Evolutionary conservation across 2,888 invertebrate species (phyloP).

Genomic region (Philopedon plagiatum): DNA sequence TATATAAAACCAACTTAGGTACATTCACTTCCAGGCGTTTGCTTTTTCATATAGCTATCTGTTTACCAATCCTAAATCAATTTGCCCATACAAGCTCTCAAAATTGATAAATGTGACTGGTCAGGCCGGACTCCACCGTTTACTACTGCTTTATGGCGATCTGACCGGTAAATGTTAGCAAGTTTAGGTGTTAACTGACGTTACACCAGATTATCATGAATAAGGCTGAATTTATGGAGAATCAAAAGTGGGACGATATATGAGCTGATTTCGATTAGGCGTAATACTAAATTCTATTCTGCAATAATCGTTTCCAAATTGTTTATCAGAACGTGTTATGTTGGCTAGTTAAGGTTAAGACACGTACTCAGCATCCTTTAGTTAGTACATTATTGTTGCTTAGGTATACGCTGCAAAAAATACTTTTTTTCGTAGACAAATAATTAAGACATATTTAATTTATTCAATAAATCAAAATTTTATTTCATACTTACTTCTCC

Average conservation of each 20-base stretch:
- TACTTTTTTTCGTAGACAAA: too few species aligned
- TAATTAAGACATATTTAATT: too few species aligned
- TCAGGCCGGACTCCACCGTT: conserved; percentile 28
- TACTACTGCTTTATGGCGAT: conserved; percentile 39
- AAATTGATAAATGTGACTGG: conserved; percentile 37
- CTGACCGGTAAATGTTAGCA: conserved; percentile 45
- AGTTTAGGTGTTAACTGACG: conserved; percentile 45
- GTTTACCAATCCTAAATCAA: conserved; percentile 9
- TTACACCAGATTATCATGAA: conserved; percentile 37
- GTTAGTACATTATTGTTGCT: too few species aligned
- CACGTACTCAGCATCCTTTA: too few species aligned
- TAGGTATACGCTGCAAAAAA: too few species aligned
- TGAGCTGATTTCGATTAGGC: conserved; percentile 27
- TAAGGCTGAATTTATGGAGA: conserved; percentile 37
- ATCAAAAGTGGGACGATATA: conserved; percentile 35
- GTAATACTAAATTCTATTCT: conserved; percentile 6
- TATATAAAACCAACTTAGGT: too few species aligned
- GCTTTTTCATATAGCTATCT: background rate
- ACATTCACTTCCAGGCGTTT: background rate
- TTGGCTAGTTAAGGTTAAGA: too few species aligned
- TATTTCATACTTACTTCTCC: too few species aligned
- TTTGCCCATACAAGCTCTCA: conserved; percentile 16
- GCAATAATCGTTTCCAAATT: conserved; percentile 16
- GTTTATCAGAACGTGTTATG: background rate
- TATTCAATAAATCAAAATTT: too few species aligned